A percentile compares a stretch with the other conserved stretches of the same genome.
phyloP scores from a whole-genome alignment of 2,888 invertebrate genomes.

The Papilio gigon region DNA sequence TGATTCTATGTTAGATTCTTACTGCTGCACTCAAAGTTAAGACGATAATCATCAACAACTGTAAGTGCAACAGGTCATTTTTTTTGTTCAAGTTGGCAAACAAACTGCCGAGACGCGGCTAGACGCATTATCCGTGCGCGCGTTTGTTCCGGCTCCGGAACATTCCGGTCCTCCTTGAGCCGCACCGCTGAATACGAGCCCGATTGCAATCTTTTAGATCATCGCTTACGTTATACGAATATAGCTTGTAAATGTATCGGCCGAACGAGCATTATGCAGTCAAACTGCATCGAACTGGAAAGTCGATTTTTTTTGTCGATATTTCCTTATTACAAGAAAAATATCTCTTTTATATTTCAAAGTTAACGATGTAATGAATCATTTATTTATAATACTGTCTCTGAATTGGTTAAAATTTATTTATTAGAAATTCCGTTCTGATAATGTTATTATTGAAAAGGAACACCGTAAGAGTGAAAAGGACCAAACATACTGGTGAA shows the following conservation, averaged over 20 bases:
- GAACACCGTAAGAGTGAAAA: too few species aligned
- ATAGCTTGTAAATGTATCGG: conserved; percentile 39
- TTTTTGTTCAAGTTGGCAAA: too few species aligned
- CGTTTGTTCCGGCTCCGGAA: conserved; percentile 77
- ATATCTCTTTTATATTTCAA: conserved; percentile 2
- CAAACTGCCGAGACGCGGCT: conserved; percentile 41
- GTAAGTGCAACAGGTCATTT: too few species aligned
- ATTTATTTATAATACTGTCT: conserved; percentile 12
- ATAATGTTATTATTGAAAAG: too few species aligned
- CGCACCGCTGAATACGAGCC: conserved; percentile 61
- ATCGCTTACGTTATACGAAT: conserved; percentile 51
- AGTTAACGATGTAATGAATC: background rate
- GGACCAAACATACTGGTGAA: too few species aligned
- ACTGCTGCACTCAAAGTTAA: too few species aligned
- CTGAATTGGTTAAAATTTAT: too few species aligned
- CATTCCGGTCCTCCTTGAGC: conserved; percentile 79
- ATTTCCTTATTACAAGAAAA: conserved; percentile 22
- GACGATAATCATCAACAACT: too few species aligned
- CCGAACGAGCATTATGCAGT: conserved; percentile 26
- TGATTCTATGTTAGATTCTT: too few species aligned
- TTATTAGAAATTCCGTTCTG: too few species aligned
- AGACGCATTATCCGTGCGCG: conserved; percentile 61
- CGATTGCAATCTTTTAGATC: conserved; percentile 72
- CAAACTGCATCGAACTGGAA: conserved; percentile 16
- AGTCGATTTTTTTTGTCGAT: conserved; percentile 28